Conservation (phyloP, 2,113 vertebrate species). For the Hucho hucho region DNA sequence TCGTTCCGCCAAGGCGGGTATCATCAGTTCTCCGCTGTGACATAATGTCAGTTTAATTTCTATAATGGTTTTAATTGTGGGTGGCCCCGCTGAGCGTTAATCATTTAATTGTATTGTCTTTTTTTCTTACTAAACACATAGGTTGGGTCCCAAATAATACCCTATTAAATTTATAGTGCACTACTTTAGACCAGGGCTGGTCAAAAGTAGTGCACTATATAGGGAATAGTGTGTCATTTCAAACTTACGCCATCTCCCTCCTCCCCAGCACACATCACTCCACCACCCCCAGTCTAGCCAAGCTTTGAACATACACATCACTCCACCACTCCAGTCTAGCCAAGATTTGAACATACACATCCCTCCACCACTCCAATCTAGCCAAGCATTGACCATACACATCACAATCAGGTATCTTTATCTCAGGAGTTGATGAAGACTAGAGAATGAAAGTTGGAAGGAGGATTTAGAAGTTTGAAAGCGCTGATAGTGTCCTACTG, state of each 20-base stretch:
- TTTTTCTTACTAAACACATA: constrained; percentile 74
- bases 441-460: constrained; percentile 38
- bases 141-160: constrained; percentile 6
- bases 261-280: no score
- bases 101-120: constrained; percentile 99
- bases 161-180: no score
- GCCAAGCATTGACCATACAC: constrained; percentile 35
- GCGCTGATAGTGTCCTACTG: not conserved
- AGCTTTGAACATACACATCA: constrained; percentile 77
- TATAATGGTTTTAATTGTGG: constrained; percentile 83
- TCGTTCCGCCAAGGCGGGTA: constrained; percentile 78
- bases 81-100: constrained; percentile 81
- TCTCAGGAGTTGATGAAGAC: constrained; percentile 80
- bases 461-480: constrained; percentile 57
- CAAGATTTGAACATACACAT: no score
- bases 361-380: no score
- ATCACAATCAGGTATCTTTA: constrained; percentile 88
- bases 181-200: no score
- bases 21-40: constrained; percentile 98
- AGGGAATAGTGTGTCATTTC: no score
- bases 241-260: no score
- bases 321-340: no score
- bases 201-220: no score
- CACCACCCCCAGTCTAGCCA: constrained; percentile 16
- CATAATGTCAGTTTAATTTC: constrained; percentile 99